phyloP scores from a whole-genome alignment of 2,113 vertebrate species.

The Ariopsis seemanni region DNA sequence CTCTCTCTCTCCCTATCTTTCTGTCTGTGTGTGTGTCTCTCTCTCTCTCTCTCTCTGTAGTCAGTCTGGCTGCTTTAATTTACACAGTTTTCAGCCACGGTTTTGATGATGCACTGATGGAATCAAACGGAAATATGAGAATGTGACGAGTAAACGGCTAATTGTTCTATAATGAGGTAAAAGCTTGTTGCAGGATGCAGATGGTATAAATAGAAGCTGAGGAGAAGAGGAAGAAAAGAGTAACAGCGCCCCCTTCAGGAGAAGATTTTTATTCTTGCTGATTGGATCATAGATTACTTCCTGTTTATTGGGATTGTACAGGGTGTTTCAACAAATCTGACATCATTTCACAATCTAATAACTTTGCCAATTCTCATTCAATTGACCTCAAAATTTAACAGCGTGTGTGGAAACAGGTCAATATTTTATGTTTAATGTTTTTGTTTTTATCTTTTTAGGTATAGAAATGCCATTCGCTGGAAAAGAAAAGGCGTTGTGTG shows the following conservation, averaged over 20 bases:
- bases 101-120: constrained; percentile 2
- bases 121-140: constrained; percentile 9
- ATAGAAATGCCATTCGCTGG: too few species aligned
- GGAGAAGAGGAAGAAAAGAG: neutral
- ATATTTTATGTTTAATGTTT: too few species aligned
- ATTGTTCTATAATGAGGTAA: constrained; percentile 32
- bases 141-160: constrained; percentile 16
- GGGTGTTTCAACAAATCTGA: too few species aligned
- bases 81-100: neutral
- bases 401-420: too few species aligned
- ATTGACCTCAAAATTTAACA: too few species aligned
- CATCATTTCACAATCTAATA: too few species aligned
- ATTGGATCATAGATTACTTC: neutral
- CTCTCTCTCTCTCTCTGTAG: neutral
- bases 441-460: too few species aligned
- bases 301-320: too few species aligned
- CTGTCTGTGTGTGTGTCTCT: neutral
- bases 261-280: neutral
- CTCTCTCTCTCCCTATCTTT: neutral
- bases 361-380: too few species aligned
- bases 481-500: too few species aligned
- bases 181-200: neutral
- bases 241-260: constrained; percentile 43
- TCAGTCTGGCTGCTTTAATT: constrained; percentile 4
- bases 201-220: neutral